These are phyloP conservation scores for Lynx canadensis DNA, from an alignment of 2,113 vertebrate species.

Conservation along the genomic window DNA sequence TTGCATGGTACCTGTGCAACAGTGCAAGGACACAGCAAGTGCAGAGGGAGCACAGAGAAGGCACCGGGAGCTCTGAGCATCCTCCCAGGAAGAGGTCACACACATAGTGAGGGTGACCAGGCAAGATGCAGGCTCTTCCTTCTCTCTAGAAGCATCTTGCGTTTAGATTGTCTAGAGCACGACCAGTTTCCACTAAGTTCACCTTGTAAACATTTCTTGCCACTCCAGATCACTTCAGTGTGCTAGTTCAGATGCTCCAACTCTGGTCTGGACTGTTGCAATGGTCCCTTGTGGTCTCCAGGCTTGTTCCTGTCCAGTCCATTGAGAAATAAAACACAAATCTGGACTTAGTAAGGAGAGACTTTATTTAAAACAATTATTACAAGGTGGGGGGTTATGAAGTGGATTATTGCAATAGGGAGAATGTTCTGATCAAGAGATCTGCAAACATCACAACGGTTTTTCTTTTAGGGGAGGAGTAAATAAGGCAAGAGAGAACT, in stretches of 20 bases:
- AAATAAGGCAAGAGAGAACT: background rate
- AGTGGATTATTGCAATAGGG: too few relatives aligned
- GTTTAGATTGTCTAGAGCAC: background rate
- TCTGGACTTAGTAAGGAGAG: background rate
- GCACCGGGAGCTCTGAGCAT: background rate
- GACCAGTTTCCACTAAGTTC: background rate
- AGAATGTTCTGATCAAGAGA: background rate
- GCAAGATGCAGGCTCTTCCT: background rate
- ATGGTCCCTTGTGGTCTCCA: fast-evolving
- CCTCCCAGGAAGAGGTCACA: background rate
- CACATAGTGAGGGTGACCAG: fast-evolving
- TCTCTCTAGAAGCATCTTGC: background rate
- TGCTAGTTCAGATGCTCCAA: background rate
- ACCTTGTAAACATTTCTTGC: background rate
- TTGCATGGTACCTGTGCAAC: fast-evolving
- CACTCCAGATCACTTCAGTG: fast-evolving
- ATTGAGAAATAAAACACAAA: background rate
- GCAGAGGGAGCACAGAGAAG: background rate
- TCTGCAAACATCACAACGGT: background rate
- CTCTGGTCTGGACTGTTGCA: background rate
- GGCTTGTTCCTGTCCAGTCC: background rate
- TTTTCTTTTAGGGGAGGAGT: background rate
- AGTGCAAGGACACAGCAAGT: too few relatives aligned
- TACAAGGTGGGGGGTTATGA: background rate
- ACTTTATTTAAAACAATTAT: background rate